phyloP scores from a whole-genome alignment of 2,113 vertebrate species.

The Daphoenositta chrysoptera region DNA sequence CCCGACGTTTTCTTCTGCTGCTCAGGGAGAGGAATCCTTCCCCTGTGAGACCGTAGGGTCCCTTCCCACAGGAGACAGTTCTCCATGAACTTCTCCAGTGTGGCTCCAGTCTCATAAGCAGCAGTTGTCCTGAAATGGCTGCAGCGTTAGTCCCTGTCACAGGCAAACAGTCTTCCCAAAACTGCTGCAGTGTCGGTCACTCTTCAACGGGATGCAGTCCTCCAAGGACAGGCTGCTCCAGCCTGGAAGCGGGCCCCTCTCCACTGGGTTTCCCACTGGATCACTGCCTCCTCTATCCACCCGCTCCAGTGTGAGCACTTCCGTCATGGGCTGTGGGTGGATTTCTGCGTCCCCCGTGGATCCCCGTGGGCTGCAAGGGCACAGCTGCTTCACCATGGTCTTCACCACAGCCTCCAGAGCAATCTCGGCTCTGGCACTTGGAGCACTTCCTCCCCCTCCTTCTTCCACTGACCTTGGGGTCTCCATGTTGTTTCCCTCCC shows the following conservation, averaged over 20 bases:
- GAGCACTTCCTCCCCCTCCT: neutral
- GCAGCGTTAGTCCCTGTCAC: too few relatives aligned
- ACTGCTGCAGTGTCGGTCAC: accelerated
- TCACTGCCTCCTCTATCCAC: neutral
- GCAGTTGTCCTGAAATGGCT: neutral
- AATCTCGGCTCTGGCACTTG: accelerated
- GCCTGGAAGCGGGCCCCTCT: neutral
- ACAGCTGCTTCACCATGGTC: neutral
- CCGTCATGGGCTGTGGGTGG: neutral
- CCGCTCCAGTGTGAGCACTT: neutral
- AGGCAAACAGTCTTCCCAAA: neutral
- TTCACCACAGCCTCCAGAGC: neutral
- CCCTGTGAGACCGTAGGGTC: accelerated
- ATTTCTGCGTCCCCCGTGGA: neutral
- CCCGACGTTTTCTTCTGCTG: accelerated
- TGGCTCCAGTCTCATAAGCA: neutral
- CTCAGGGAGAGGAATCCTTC: neutral
- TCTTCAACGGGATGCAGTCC: neutral
- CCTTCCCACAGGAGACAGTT: neutral
- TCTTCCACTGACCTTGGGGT: neutral
- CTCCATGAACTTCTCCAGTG: neutral
- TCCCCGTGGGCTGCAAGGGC: neutral
- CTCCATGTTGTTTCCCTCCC: neutral
- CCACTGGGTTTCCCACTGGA: neutral
- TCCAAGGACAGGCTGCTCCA: neutral